Evolutionary conservation across 92 coral and sea anemone species (phyloP), one percentile per base, ranked within the genome.

Genomic region (Actinernus sp.): DNA sequence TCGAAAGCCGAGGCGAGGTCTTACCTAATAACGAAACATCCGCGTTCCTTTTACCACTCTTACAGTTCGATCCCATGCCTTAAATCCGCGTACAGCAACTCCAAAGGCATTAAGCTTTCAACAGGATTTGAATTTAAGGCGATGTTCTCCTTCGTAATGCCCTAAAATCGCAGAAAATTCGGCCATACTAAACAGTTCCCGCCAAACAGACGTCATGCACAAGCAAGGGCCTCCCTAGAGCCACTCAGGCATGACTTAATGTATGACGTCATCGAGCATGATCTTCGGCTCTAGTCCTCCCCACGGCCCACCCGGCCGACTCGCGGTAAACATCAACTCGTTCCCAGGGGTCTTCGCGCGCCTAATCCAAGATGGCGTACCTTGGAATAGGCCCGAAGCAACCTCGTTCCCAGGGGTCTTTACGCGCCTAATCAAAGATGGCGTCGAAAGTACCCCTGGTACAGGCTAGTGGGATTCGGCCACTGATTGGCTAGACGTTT

Each of bases 51-150:
- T 79, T 90, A 58, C 68, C 84, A 31, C 71, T 86, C 81, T 90
- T 90, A 40, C 89, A 79, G 44, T 71, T 90, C 43, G 88, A 81
- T 52, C 92, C 92, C 97, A 90, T 90, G 58, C 79, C 80, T 57
- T 26, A 57, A 81, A 90, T 54, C 68, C 86, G 26, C 26, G 65
- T 76, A 76, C 36, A 29, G 30, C 49, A 48, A 44, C 32, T 54
- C 55, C 72, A 43, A 55, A 81, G 63, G 77, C 66, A 74, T 63
- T 55, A 26, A 67, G 19, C 70, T 70, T 55, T 52, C 64, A 74
- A 24, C 41, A 50, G 51, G 51, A 56, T 26, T 41, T 27, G 70
- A 58, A 71, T 18, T 55, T 44, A 33, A 8, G 54, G 44, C 51
- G 64, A 70, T 61, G 71, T 36, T 58, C 52, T 41, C 11, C 60